Evolutionary conservation across 2,113 vertebrate genomes (phyloP).

Genomic region (Abramis brama): DNA sequence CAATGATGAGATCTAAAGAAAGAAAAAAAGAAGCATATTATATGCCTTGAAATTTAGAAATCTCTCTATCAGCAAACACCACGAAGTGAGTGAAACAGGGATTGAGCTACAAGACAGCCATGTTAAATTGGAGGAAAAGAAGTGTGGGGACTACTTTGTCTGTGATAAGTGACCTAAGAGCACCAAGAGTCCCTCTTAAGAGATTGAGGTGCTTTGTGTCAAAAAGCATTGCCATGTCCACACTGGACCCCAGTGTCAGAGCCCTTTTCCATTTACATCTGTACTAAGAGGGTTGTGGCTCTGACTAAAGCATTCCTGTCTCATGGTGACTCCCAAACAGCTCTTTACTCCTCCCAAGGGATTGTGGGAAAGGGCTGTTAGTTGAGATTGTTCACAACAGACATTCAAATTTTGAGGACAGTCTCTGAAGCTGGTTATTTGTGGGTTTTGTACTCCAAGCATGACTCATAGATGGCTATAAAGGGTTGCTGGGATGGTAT

Average conservation of each 20-base stretch:
- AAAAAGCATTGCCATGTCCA: conserved; percentile 54
- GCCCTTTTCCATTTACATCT: conserved; percentile 7
- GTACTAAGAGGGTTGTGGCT: not conserved
- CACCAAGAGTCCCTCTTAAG: not conserved
- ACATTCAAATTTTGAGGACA: conserved; percentile 18
- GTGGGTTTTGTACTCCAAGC: not conserved
- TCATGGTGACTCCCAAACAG: conserved; percentile 1
- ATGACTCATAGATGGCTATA: not conserved
- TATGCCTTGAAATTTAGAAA: not conserved
- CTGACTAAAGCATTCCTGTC: conserved; percentile 27
- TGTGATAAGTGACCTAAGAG: not conserved
- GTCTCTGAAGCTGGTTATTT: conserved; percentile 4
- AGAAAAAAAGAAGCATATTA: not conserved
- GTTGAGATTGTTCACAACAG: conserved; percentile 20
- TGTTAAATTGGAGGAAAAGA: not conserved
- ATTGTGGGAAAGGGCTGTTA: conserved; percentile 32
- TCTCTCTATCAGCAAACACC: not conserved
- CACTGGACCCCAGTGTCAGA: conserved; percentile 10
- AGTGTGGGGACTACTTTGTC: not conserved
- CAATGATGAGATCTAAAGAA: conserved; percentile 78
- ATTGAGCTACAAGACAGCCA: not conserved
- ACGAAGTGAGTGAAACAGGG: not conserved
- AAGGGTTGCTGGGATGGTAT: not conserved
- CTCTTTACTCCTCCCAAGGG: conserved; percentile 1
- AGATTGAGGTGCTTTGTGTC: conserved; percentile 11